Evolutionary conservation across 1,140 invertebrate species (phyloP).

Genomic region (Leptopilina clavipes): DNA sequence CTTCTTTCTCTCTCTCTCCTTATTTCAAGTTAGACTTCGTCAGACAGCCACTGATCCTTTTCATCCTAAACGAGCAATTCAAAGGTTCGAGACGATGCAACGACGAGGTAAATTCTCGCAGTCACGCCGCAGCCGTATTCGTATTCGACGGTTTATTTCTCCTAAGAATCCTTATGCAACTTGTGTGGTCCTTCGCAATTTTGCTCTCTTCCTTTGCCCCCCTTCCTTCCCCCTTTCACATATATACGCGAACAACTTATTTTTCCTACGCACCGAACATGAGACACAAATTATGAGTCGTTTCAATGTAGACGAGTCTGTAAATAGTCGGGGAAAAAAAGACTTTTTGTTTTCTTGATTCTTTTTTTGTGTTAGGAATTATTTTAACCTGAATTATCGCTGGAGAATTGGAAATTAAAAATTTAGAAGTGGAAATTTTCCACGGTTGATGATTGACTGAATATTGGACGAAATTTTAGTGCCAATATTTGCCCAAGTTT

Average conservation of each 20-base stretch:
- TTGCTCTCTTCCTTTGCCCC: constrained; percentile 50
- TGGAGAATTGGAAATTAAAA: too few relatives aligned
- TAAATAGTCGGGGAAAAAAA: background rate
- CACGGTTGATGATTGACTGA: too few relatives aligned
- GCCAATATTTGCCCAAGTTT: too few relatives aligned
- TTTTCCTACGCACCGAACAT: background rate
- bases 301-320: background rate
- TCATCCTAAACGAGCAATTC: constrained; percentile 71
- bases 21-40: constrained; percentile 39
- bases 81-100: constrained; percentile 55
- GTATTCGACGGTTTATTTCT: constrained; percentile 63
- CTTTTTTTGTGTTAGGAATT: constrained; percentile 12
- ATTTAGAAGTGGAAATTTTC: too few relatives aligned
- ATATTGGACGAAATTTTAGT: too few relatives aligned
- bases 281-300: background rate
- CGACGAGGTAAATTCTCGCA: constrained; percentile 64
- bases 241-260: background rate
- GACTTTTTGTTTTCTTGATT: constrained; percentile 51
- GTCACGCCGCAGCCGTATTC: constrained; percentile 65
- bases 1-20: too few relatives aligned
- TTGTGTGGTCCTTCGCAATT: constrained; percentile 71
- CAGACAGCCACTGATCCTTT: constrained; percentile 66
- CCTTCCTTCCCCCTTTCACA: background rate
- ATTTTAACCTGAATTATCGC: too few relatives aligned
- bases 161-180: constrained; percentile 54